Percentiles rank a stretch among this genome's conserved stretches.
Evolutionary conservation across 1,140 invertebrate species (phyloP).

Genomic region (Tetragonula clypearis): DNA sequence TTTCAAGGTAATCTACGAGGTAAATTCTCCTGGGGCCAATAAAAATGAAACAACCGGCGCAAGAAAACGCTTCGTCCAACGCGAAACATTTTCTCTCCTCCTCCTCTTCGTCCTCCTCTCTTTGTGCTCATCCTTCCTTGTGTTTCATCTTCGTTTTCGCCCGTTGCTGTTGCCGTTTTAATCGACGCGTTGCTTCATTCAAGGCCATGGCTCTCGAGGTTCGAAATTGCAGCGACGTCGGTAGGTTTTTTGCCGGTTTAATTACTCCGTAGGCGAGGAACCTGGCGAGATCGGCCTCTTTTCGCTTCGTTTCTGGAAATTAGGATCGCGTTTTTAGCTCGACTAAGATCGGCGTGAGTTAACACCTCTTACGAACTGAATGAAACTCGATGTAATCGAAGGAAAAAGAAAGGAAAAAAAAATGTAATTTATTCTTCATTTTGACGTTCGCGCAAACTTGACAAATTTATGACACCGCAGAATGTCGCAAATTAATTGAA

Average conservation of each 20-base stretch:
- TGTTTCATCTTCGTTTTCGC: neutral
- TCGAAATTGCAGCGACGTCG: neutral
- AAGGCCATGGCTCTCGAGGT: neutral
- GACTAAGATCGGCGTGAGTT: too few species aligned
- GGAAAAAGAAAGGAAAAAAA: too few species aligned
- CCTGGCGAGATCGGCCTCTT: neutral
- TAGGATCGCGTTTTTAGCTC: neutral
- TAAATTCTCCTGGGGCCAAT: conserved; percentile 50
- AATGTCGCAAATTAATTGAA: too few species aligned
- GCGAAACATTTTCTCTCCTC: conserved; percentile 19
- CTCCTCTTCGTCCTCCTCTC: neutral
- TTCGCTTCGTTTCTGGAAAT: neutral
- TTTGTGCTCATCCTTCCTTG: neutral
- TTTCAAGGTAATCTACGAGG: conserved; percentile 50
- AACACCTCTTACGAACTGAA: too few species aligned
- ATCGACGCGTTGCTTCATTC: neutral
- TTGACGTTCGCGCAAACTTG: too few species aligned
- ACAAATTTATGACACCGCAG: too few species aligned
- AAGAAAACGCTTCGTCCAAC: conserved; percentile 33
- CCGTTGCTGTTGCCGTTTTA: conserved; percentile 18
- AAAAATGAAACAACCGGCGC: conserved; percentile 44
- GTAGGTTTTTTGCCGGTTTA: neutral
- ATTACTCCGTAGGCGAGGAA: neutral
- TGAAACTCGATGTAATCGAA: too few species aligned
- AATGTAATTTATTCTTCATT: too few species aligned